Percentiles rank a stretch among this genome's conserved stretches.
These are phyloP conservation scores for Smutsia temminckii DNA, from an alignment of 2,797 vertebrate genomes.

Conservation along the genomic window DNA sequence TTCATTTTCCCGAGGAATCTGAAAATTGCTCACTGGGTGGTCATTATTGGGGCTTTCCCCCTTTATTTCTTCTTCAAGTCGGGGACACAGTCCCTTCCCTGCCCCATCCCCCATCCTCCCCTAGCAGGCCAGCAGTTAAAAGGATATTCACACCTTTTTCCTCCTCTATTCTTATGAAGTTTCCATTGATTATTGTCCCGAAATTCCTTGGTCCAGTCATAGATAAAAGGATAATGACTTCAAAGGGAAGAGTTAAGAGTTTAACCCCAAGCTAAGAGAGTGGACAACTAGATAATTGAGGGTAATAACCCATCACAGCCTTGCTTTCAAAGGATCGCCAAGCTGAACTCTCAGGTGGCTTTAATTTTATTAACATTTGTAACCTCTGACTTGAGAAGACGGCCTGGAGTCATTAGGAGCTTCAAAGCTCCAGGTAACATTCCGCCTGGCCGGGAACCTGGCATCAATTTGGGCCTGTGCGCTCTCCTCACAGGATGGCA, in stretches of 20 bases:
- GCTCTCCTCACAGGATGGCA: conserved; percentile 70
- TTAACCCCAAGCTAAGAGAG: conserved; percentile 96
- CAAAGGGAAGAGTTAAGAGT: conserved; percentile 97
- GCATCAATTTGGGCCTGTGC: conserved; percentile 80
- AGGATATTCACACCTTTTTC: conserved; percentile 91
- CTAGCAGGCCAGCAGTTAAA: conserved; percentile 72
- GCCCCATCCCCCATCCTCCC: conserved; percentile 80
- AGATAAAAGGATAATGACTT: conserved; percentile 99
- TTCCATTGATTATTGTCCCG: conserved; percentile 96
- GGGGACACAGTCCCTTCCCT: conserved; percentile 74
- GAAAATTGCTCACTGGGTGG: conserved; percentile 51
- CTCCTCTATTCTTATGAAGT: conserved; percentile 93
- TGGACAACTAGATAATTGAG: conserved; percentile 98
- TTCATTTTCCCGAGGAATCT: conserved; percentile 80
- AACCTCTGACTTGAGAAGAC: conserved; percentile 86
- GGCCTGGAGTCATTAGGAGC: conserved; percentile 85
- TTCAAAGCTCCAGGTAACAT: conserved; percentile 88
- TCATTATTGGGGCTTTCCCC: background rate
- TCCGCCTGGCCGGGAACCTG: conserved; percentile 79
- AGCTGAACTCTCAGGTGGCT: conserved; percentile 92
- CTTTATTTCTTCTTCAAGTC: conserved; percentile 36
- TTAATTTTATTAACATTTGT: conserved; percentile 99
- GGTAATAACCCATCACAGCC: conserved; percentile 96
- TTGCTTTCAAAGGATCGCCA: conserved; percentile 88
- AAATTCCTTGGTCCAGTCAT: conserved; percentile 96